These are phyloP conservation scores for Proales similis DNA, from an alignment of 1,140 invertebrate species.

Conservation along the genomic window DNA sequence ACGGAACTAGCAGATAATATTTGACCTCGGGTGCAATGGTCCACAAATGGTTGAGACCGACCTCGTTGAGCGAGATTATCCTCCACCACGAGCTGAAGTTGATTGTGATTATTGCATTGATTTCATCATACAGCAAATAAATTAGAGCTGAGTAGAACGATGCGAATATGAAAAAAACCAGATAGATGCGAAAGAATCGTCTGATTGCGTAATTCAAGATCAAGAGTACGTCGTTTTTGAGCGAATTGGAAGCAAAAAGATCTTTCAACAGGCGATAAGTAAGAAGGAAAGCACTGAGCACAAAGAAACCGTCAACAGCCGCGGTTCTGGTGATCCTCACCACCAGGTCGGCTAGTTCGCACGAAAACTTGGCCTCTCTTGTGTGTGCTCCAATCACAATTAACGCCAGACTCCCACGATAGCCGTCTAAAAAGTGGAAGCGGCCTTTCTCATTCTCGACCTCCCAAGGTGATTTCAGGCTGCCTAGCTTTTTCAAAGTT, in stretches of 20 bases:
- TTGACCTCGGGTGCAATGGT: constrained; percentile 27
- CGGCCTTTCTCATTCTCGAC: no score
- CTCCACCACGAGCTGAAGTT: constrained; percentile 3
- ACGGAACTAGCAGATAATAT: constrained; percentile 17
- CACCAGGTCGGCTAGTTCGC: constrained; percentile 5
- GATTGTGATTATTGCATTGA: background rate
- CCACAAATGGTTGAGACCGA: constrained; percentile 29
- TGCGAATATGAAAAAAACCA: constrained; percentile 7
- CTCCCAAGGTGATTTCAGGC: no score
- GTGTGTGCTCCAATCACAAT: background rate
- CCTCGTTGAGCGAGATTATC: constrained; percentile 3
- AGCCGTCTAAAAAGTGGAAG: constrained; percentile 35
- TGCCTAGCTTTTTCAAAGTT: no score
- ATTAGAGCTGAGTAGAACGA: constrained; percentile 9
- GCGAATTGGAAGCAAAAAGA: background rate
- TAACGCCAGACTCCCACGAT: constrained; percentile 16
- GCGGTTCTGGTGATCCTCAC: background rate
- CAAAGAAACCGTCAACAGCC: constrained; percentile 27
- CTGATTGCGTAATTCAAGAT: constrained; percentile 26
- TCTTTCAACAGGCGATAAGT: constrained; percentile 28
- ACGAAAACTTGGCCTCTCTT: constrained; percentile 1
- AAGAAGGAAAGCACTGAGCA: constrained; percentile 25
- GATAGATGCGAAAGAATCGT: constrained; percentile 27
- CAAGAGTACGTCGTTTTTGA: background rate
- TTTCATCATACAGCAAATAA: constrained; percentile 7